Base-by-base conservation (phyloP, 2,113 vertebrate species). In the Variabilichromis moorii region DNA sequence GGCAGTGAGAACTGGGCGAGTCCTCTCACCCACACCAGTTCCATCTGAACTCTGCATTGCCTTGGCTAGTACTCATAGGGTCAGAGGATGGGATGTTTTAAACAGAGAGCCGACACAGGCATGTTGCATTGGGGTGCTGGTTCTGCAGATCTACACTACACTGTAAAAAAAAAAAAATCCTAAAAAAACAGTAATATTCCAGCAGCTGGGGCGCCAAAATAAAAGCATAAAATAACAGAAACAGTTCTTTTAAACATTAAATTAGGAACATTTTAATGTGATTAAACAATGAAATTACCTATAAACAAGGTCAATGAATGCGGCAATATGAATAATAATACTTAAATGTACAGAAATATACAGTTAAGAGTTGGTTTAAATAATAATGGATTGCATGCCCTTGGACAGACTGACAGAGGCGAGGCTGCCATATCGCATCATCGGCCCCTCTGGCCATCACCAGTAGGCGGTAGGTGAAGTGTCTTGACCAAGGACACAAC, bases 181-280 rank as follows among this genome's bases (percentile, higher is more conserved):
- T 54, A 24, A 4, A 54, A 7, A 54, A 54, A 54, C 10, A 24
- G n/a, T 12, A 54, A 12, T 24, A 54, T 54, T 7, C 1, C 0
- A 2, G n/a, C 10, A 54, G 53, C 6, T 54, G 0, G 53, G 6
- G 10, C 2, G 2, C 2, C n/a, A 54, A 24, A 54, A 24, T 54
- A 54, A 54, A 0, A 54, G 0, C 10, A 2, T 0, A 53, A 53
- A 53, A 53, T 53, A n/a, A n/a, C 50, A 53, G 19, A 53, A 50
- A 42, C 26, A 4, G 26, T 26, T 26, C 40, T 45, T 45, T 6
- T 45, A 45, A 45, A 45, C 42, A 45, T 14, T 45, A 45, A 45
- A 45, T 45, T 45, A 45, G 42, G 42, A 45, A 45, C 42, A 7
- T 1, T 45, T 45, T 45, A 42, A 42, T 1, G 2, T 13, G 40